Evolutionary conservation across 64 coral and sea anemone species (phyloP).

Genomic region (Montipora sp.): DNA sequence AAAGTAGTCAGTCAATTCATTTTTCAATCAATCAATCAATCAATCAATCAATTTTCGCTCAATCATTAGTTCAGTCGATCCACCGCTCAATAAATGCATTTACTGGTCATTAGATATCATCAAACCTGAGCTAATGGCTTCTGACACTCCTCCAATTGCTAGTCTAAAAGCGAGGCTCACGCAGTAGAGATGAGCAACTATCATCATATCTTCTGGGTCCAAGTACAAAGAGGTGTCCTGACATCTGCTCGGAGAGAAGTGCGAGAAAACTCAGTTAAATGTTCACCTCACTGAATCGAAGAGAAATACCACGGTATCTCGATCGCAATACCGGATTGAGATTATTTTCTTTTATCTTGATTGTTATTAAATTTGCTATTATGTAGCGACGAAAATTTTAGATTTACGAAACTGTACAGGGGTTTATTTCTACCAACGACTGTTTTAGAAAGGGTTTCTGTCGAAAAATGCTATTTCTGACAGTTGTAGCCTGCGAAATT

Average conservation of each 20-base stretch:
- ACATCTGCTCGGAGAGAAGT: slow-evolving; percentile 29
- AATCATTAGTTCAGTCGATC: neutral
- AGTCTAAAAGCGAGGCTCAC: slow-evolving; percentile 91
- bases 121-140: slow-evolving; percentile 79
- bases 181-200: slow-evolving; percentile 82
- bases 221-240: slow-evolving; percentile 65
- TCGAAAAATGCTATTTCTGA: no score
- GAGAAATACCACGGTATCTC: no score
- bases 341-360: no score
- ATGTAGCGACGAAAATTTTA: no score
- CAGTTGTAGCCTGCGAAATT: no score
- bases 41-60: neutral
- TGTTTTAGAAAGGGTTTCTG: no score
- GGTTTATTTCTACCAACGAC: no score
- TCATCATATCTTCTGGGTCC: slow-evolving; percentile 79
- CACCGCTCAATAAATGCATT: no score
- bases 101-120: neutral
- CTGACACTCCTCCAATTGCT: slow-evolving; percentile 66
- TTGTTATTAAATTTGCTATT: no score
- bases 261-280: neutral
- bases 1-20: neutral
- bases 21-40: neutral
- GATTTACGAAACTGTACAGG: no score
- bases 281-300: no score
- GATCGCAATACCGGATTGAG: no score